These are phyloP conservation scores for Zophobas atratus DNA, from an alignment of 1,140 invertebrate species.

Conservation along the genomic window DNA sequence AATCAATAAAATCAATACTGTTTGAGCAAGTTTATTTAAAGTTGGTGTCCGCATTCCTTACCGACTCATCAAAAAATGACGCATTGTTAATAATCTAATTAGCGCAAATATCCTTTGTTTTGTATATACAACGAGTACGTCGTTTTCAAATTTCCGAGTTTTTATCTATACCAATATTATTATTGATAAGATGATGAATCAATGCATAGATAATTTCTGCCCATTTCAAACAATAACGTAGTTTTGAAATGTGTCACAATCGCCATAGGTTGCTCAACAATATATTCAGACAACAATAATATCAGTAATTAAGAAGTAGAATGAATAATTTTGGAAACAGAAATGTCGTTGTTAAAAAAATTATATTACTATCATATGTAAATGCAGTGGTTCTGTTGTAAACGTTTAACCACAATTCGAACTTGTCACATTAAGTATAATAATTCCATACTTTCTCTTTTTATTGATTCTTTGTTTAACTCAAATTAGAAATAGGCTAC, in stretches of 20 bases:
- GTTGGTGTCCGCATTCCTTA: conserved; percentile 29
- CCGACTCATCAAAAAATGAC: conserved; percentile 43
- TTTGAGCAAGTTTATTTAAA: conserved; percentile 33
- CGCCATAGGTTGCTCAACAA: too few relatives aligned
- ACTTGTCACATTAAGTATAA: too few relatives aligned
- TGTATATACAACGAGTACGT: conserved; percentile 3
- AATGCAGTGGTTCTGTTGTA: too few relatives aligned
- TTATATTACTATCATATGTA: too few relatives aligned
- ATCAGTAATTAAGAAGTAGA: too few relatives aligned
- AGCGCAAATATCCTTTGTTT: conserved; percentile 10
- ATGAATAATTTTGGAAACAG: too few relatives aligned
- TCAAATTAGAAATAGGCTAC: too few relatives aligned
- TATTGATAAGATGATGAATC: conserved; percentile 18
- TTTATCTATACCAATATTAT: conserved; percentile 35
- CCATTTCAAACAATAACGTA: background rate
- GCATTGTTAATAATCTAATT: conserved; percentile 37
- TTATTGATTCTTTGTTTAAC: too few relatives aligned
- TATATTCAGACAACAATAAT: too few relatives aligned
- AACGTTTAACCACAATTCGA: too few relatives aligned
- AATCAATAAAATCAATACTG: background rate
- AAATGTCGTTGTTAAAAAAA: too few relatives aligned
- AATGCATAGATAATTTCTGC: conserved; percentile 6
- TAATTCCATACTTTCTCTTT: too few relatives aligned
- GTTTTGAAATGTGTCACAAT: conserved; percentile 6
- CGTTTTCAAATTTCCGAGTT: conserved; percentile 9